Evolutionary conservation across 64 coral and sea anemone genomes (phyloP), one percentile per base, ranked within the genome.

Genomic region (Pocillopora damicornis): DNA sequence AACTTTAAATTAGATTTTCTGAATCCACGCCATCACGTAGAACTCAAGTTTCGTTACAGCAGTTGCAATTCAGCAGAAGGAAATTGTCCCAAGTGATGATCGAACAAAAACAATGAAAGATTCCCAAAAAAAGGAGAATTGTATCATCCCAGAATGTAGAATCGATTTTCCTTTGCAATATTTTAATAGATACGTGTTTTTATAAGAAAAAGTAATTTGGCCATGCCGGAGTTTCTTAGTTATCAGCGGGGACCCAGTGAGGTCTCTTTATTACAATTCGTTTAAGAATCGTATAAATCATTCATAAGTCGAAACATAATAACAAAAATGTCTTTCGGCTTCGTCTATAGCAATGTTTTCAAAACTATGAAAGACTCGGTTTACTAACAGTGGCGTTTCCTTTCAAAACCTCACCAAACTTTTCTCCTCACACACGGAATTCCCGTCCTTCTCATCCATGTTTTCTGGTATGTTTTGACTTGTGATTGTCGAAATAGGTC

Each of bases 251-350:
- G 37, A 45, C 26, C 63, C 81, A 69, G 2, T 58, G 15, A 58
- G 81, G 38, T 72, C 37, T 85, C 81, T 73, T 85, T 38, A 85
- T 85, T 85, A 72, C 81, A 85, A 85, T 85, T 85, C 81, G 22
- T 85, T 85, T 85, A 72, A 72, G 22, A 18, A 13, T 66, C 22
- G 11, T 23, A 85, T 85, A 71, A 85, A 85, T 85, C 56, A 85
- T 57, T 85, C 16, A 85, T 85, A 57, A 56, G 11, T 59, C n/a
- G 35, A 30, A 11, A 42, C 17, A 58, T 72, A 72, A 85, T 72
- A 71, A 85, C 37, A 65, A 71, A 85, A 85, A 71, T 73, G 16
- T 72, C 38, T 73, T 25, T 73, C 37, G 51, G 37, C n/a, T 85
- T 51, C 18, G 81, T 85, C 62, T 63, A 45, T 58, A 85, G 30